Percentiles rank a stretch among this genome's conserved stretches.
phyloP scores from a whole-genome alignment of 2,888 invertebrate species.

The Parochlus steinenii region DNA sequence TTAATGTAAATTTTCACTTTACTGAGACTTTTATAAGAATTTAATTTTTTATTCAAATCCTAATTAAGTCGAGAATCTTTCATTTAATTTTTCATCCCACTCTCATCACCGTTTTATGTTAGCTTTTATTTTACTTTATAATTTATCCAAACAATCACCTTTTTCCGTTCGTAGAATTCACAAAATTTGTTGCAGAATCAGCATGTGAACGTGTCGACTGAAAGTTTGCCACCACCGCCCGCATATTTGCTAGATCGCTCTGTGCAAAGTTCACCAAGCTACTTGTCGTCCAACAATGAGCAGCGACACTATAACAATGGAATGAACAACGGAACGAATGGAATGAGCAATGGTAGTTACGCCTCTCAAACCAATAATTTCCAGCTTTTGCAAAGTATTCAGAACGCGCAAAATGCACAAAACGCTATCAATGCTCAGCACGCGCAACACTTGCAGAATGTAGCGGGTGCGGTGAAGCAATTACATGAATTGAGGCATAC shows the following conservation, averaged over 20 bases:
- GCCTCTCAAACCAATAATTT: constrained; percentile 4
- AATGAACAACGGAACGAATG: too few relatives aligned
- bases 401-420: neutral
- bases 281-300: constrained; percentile 1
- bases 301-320: constrained; percentile 10
- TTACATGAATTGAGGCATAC: constrained; percentile 71
- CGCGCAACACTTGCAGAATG: too few relatives aligned
- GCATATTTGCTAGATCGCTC: constrained; percentile 26
- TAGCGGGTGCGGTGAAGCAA: constrained; percentile 75
- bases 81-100: neutral
- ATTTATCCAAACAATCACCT: neutral
- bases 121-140: too few relatives aligned
- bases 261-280: constrained; percentile 14
- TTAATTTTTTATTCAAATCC: too few relatives aligned
- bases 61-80: neutral
- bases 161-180: constrained; percentile 9
- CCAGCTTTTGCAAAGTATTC: constrained; percentile 2
- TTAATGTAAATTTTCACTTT: too few relatives aligned
- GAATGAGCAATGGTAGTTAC: too few relatives aligned
- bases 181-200: constrained; percentile 19
- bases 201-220: constrained; percentile 23
- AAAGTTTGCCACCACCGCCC: constrained; percentile 30
- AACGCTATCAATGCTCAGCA: constrained; percentile 18
- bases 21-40: too few relatives aligned
- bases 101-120: neutral